These are phyloP conservation scores for Orthonychiurus folsomi DNA, from an alignment of 2,888 invertebrate genomes.

Conservation along the genomic window DNA sequence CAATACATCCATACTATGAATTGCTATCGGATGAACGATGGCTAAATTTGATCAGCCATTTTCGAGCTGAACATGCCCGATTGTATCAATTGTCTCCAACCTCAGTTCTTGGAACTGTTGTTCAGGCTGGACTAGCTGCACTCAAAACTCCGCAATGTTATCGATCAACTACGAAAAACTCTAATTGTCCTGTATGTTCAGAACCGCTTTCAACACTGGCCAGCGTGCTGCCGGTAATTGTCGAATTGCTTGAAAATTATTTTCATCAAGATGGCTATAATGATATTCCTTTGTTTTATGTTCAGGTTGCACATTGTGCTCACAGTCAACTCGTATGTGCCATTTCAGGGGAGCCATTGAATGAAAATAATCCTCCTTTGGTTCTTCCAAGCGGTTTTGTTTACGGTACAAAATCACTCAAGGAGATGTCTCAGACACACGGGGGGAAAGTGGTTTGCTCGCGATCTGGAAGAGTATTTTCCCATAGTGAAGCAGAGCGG, in stretches of 20 bases:
- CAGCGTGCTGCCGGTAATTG: conserved; percentile 68
- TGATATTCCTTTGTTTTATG: too few relatives aligned
- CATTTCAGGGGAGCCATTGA: conserved; percentile 79
- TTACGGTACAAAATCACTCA: conserved; percentile 85
- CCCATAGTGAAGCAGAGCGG: conserved; percentile 85
- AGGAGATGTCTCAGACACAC: conserved; percentile 80
- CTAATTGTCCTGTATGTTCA: conserved; percentile 87
- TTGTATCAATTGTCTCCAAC: conserved; percentile 86
- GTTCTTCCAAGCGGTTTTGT: conserved; percentile 98
- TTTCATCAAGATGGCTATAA: too few relatives aligned
- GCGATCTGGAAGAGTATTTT: conserved; percentile 83
- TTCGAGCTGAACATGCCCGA: conserved; percentile 86
- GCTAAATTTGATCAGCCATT: conserved; percentile 76
- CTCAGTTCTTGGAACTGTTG: conserved; percentile 80
- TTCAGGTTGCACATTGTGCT: conserved; percentile 87
- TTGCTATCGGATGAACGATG: conserved; percentile 61
- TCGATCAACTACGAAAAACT: conserved; percentile 53
- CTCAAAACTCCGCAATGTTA: conserved; percentile 73
- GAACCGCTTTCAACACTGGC: conserved; percentile 80
- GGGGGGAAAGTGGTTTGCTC: conserved; percentile 89
- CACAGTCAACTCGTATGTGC: conserved; percentile 89
- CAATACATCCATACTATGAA: conserved; percentile 45
- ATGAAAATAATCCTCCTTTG: conserved; percentile 97
- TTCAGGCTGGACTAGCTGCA: conserved; percentile 89
- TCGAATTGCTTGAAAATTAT: too few relatives aligned